Conservation (phyloP, 2,113 vertebrate species). For the Eptatretus burgeri region DNA sequence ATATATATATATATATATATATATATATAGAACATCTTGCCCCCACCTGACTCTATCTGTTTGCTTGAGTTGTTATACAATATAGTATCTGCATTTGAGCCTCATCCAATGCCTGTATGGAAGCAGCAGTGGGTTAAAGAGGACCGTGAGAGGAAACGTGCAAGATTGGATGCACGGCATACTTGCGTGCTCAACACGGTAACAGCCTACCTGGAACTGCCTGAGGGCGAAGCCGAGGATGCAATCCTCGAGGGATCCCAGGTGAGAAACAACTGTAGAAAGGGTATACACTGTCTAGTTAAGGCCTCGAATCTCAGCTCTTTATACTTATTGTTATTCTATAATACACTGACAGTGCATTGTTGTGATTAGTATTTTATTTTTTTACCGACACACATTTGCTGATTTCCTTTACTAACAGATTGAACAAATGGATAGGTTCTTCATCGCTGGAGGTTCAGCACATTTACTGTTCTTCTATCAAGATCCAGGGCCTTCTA, state of each 20-base stretch:
- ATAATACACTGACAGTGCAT: not conserved
- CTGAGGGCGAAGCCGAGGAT: slow-evolving; percentile 51
- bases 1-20: too few relatives aligned
- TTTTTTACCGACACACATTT: not conserved
- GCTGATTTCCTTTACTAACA: slow-evolving; percentile 13
- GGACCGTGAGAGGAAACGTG: slow-evolving; percentile 50
- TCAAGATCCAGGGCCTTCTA: slow-evolving; percentile 31
- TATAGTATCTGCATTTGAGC: too few relatives aligned
- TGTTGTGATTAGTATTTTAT: not conserved
- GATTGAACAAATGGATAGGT: slow-evolving; percentile 54
- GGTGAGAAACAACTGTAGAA: slow-evolving; percentile 16
- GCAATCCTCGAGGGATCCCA: slow-evolving; percentile 51
- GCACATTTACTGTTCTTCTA: slow-evolving; percentile 55
- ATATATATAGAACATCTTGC: too few relatives aligned
- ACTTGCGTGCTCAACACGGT: slow-evolving; percentile 41
- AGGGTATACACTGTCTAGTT: not conserved
- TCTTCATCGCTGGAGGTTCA: slow-evolving; percentile 35
- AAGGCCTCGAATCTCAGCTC: not conserved
- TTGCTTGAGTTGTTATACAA: too few relatives aligned
- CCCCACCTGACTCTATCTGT: too few relatives aligned
- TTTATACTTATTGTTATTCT: not conserved
- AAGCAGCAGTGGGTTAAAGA: slow-evolving; percentile 60
- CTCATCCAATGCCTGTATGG: slow-evolving; percentile 10
- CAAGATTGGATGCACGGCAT: slow-evolving; percentile 42
- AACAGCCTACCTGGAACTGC: slow-evolving; percentile 36